phyloP scores from a whole-genome alignment of 2,888 invertebrate species.

The Hypselothyrea guttata region DNA sequence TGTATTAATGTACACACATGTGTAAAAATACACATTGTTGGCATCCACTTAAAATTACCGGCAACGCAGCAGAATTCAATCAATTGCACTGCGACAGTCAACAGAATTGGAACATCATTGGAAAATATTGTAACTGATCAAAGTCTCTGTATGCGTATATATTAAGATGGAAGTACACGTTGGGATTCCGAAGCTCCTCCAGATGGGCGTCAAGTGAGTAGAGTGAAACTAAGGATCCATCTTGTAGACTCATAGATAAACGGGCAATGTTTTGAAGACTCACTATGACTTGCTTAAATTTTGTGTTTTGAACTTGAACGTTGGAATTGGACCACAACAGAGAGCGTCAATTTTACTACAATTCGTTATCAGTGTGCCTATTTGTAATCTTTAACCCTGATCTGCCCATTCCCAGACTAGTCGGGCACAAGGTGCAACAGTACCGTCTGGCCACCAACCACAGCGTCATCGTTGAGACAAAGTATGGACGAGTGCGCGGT shows the following conservation, averaged over 20 bases:
- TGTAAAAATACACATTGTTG: not conserved
- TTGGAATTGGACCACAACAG: conserved; percentile 18
- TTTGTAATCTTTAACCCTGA: conserved; percentile 9
- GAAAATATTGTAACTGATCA: no score
- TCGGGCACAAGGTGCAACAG: conserved; percentile 70
- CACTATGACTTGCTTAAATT: not conserved
- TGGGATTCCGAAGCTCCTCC: conserved; percentile 51
- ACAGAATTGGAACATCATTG: conserved; percentile 16
- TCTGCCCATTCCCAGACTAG: conserved; percentile 45
- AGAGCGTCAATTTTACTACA: no score
- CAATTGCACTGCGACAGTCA: conserved; percentile 19
- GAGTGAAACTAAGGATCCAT: not conserved
- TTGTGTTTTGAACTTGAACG: conserved; percentile 20
- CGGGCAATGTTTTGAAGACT: not conserved
- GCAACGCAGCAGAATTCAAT: conserved; percentile 1
- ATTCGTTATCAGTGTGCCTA: not conserved
- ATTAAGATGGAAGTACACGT: conserved; percentile 49
- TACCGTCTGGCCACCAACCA: conserved; percentile 67
- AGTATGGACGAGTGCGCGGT: conserved; percentile 74
- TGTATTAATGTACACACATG: no score
- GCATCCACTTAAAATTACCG: conserved; percentile 10
- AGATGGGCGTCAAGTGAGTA: conserved; percentile 57
- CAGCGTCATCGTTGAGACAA: conserved; percentile 64
- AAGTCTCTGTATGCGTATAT: not conserved
- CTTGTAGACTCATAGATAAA: no score